A percentile compares a stretch with the other conserved stretches of the same genome.
These are phyloP conservation scores for Megalopta genalis DNA, from an alignment of 1,140 invertebrate species.

Conservation along the genomic window DNA sequence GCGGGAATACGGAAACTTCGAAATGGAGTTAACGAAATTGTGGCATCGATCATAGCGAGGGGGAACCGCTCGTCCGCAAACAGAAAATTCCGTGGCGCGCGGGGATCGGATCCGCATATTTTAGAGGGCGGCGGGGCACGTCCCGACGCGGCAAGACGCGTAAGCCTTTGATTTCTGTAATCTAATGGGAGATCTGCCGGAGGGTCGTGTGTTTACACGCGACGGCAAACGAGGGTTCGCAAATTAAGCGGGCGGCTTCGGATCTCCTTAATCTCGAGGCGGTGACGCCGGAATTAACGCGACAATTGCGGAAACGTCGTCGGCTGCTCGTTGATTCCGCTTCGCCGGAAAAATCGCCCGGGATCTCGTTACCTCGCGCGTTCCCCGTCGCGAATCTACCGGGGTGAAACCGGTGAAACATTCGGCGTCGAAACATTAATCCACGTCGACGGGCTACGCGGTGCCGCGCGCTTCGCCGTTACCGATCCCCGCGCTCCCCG, in stretches of 20 bases:
- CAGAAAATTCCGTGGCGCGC: conserved; percentile 25
- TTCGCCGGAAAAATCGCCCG: conserved; percentile 9
- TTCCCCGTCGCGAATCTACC: no score
- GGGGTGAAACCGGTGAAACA: conserved; percentile 22
- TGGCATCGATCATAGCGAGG: conserved; percentile 10
- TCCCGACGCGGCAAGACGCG: background rate
- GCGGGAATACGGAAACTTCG: background rate
- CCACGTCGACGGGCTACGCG: conserved; percentile 33
- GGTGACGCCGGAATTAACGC: conserved; percentile 30
- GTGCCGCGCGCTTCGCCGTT: background rate
- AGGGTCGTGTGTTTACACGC: conserved; percentile 30
- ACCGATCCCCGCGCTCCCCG: background rate
- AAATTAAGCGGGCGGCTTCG: conserved; percentile 54
- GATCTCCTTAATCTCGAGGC: conserved; percentile 48
- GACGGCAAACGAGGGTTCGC: conserved; percentile 26
- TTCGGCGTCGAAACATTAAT: conserved; percentile 43
- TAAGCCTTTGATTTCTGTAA: conserved; percentile 50
- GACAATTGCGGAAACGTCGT: conserved; percentile 13
- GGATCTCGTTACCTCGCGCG: conserved; percentile 1
- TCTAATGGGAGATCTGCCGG: conserved; percentile 48
- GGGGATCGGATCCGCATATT: conserved; percentile 23
- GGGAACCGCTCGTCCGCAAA: background rate
- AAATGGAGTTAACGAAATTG: conserved; percentile 2
- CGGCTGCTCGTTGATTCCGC: background rate
- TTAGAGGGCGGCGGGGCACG: background rate